Percentiles rank a stretch among this genome's conserved stretches.
phyloP scores from a whole-genome alignment of 2,797 vertebrate species.

The Champsocephalus gunnari region DNA sequence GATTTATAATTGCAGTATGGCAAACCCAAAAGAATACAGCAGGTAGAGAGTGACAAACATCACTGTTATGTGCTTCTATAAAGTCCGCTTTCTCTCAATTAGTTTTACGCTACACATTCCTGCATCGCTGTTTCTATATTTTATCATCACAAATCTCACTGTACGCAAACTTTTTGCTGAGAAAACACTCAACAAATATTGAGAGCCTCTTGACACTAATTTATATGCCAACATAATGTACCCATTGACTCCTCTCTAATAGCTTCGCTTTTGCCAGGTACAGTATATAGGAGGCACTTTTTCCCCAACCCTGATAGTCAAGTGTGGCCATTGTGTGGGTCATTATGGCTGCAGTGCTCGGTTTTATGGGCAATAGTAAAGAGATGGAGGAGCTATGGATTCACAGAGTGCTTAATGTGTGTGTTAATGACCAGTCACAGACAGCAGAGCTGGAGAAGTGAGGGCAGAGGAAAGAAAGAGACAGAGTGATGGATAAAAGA shows the following conservation, averaged over 20 bases:
- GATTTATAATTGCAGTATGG: background rate
- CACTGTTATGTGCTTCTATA: conserved; percentile 1
- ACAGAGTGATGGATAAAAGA: conserved; percentile 61
- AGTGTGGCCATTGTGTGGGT: conserved; percentile 69
- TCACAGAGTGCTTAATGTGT: conserved; percentile 73
- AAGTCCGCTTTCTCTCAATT: conserved; percentile 9
- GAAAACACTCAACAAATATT: conserved; percentile 45
- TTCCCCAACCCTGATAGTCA: conserved; percentile 61
- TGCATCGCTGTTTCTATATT: conserved; percentile 11
- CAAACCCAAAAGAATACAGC: background rate
- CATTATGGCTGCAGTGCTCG: conserved; percentile 60
- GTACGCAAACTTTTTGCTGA: conserved; percentile 44
- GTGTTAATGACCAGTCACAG: conserved; percentile 79
- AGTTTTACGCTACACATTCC: conserved; percentile 30
- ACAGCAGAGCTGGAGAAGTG: conserved; percentile 51
- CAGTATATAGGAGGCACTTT: conserved; percentile 47
- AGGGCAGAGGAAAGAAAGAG: conserved; percentile 41
- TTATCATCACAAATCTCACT: conserved; percentile 27
- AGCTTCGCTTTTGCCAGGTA: conserved; percentile 69
- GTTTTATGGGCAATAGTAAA: conserved; percentile 67
- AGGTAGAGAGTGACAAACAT: background rate
- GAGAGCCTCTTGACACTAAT: conserved; percentile 48
- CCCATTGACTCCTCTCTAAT: conserved; percentile 60
- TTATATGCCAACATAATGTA: conserved; percentile 45
- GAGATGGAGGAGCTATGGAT: conserved; percentile 73